Evolutionary conservation across 1,140 invertebrate species (phyloP).

Genomic region (Stenopsyche tienmushanensis): DNA sequence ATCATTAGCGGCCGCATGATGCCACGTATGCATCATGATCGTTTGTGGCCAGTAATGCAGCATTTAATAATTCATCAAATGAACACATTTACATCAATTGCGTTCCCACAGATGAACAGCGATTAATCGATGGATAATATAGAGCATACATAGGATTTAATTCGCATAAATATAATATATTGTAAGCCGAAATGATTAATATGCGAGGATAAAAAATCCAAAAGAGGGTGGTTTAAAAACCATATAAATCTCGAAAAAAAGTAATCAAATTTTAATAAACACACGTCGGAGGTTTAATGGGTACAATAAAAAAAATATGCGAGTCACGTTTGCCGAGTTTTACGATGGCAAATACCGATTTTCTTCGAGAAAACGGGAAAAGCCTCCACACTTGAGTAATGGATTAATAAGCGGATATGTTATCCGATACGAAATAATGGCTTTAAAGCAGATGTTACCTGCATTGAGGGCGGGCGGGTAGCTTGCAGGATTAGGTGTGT

Average conservation of each 20-base stretch:
- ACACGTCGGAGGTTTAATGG: not conserved
- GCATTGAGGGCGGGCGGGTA: not conserved
- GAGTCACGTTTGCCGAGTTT: not conserved
- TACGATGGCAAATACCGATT: not conserved
- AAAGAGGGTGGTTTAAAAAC: too few relatives aligned
- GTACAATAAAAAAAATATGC: not conserved
- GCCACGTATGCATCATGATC: too few relatives aligned
- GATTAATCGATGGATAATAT: too few relatives aligned
- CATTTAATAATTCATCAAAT: too few relatives aligned
- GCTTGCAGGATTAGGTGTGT: constrained; percentile 3
- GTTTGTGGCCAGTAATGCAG: too few relatives aligned
- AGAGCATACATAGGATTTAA: too few relatives aligned
- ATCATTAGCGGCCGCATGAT: too few relatives aligned
- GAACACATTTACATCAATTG: too few relatives aligned
- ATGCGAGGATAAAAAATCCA: too few relatives aligned
- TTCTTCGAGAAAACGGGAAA: not conserved
- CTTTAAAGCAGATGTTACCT: not conserved
- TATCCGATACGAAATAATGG: not conserved
- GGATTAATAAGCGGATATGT: constrained; percentile 9
- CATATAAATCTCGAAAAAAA: constrained; percentile 8
- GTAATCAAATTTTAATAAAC: not conserved
- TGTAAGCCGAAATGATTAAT: too few relatives aligned
- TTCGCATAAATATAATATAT: too few relatives aligned
- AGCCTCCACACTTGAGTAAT: not conserved
- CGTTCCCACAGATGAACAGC: too few relatives aligned